Conservation (phyloP, 2,113 vertebrate genomes). For the Tauraco erythrolophus region DNA sequence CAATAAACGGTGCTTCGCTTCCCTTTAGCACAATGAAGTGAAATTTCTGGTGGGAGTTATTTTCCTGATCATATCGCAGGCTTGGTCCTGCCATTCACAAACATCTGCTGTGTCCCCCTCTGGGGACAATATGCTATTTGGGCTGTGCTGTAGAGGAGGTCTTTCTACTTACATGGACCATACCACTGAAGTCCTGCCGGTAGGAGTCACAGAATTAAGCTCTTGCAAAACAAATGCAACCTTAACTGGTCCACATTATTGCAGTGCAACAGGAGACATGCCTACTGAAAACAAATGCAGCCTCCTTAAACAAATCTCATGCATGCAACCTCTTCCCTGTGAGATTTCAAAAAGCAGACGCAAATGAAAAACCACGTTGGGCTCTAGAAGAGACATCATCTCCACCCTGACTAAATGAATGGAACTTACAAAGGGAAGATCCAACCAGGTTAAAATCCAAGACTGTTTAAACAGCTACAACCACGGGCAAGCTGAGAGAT, state of each 20-base stretch:
- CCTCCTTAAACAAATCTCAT: background rate
- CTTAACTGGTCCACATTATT: background rate
- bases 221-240: background rate
- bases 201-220: background rate
- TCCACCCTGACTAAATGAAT: conserved; percentile 29
- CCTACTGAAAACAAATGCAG: background rate
- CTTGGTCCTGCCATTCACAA: conserved; percentile 43
- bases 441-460: conserved; percentile 54
- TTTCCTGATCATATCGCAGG: conserved; percentile 20
- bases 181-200: background rate
- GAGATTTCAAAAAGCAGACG: background rate
- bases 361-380: background rate
- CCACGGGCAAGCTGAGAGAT: conserved; percentile 52
- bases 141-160: background rate
- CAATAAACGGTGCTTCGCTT: conserved; percentile 53
- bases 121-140: background rate
- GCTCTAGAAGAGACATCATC: background rate
- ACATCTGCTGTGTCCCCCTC: background rate
- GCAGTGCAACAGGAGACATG: background rate
- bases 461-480: conserved; percentile 57
- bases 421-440: conserved; percentile 52
- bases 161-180: background rate
- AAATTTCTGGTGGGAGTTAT: conserved; percentile 45
- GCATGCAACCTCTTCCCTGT: background rate
- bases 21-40: conserved; percentile 47